Evolutionary conservation across 2,888 invertebrate species (phyloP), one percentile per base, ranked within the genome.

Genomic region (Sesia bembeciformis): DNA sequence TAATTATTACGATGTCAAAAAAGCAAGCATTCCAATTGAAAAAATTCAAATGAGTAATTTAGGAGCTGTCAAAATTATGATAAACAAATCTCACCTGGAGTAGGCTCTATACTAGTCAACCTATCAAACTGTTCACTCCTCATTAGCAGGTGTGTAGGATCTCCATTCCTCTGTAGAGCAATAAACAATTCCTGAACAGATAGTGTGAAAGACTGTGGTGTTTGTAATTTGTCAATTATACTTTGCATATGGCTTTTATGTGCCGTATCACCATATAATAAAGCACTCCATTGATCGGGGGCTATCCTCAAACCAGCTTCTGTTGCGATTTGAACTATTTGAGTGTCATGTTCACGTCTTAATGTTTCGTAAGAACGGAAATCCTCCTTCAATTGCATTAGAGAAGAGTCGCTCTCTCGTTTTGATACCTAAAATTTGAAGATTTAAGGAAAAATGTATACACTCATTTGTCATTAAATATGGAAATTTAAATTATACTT

Each of bases 191-290:
- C 98, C 73, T 96, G 96, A 0, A 98, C 96, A 40, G 96, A 96
- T 78, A 95, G 94, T 6, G 95, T 94, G 86, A 98, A 98, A 0
- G 97, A 96, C 73, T 96, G 96, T 0, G 98, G 97, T 4, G 97
- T 97, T 85, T 98, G 98, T 57, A 98, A 87, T 88, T 98, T 96
- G 76, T 97, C 97, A 67, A 87, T 86, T 76, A 86, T 86, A 70
- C 94, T 94, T 84, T 99, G 99, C 98, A 99, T 99, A 77, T 99
- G 98, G 5, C 97, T 97, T 75, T 98, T 98, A 76, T 98, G 98
- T 4, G 93, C 93, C 0, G 96, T 94, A 77, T 99, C 99, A 0
- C 99, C 99, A 74, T 99, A 99, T 0, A 99, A 86, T 52, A 99
- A 83, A 0, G 98, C 96, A 3, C 98, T 98, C 99, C 99, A 99